Evolutionary conservation across 2,113 vertebrate genomes (phyloP).

Genomic region (Heloderma charlesbogerti): DNA sequence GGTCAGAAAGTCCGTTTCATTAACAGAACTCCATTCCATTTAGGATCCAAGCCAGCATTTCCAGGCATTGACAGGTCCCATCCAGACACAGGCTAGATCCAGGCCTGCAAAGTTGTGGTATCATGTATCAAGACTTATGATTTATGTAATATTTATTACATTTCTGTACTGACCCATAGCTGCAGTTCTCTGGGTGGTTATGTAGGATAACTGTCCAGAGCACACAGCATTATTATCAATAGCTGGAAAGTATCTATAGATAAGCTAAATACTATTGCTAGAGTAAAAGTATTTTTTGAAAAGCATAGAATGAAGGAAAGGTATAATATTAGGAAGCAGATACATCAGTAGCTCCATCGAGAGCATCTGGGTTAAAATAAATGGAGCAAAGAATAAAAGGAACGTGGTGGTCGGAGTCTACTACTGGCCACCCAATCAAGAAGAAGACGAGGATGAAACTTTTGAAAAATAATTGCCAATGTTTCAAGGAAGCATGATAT

Average conservation of each 20-base stretch:
- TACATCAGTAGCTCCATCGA: too few relatives aligned
- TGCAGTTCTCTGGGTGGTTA: too few relatives aligned
- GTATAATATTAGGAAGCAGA: neutral
- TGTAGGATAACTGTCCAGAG: neutral
- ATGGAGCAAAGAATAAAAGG: too few relatives aligned
- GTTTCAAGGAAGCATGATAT: too few relatives aligned
- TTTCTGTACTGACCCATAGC: too few relatives aligned
- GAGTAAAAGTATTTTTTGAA: neutral
- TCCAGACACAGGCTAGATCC: neutral
- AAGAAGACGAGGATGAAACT: too few relatives aligned
- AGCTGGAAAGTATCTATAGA: neutral
- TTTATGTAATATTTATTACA: neutral
- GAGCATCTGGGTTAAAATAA: too few relatives aligned
- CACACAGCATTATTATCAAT: neutral
- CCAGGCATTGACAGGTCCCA: neutral
- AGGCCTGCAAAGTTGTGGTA: neutral
- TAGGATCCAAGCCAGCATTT: neutral
- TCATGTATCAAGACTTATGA: neutral
- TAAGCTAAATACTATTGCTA: neutral
- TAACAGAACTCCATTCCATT: neutral
- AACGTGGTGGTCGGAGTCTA: too few relatives aligned
- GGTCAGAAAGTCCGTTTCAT: neutral
- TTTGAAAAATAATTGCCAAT: too few relatives aligned
- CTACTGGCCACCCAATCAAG: too few relatives aligned
- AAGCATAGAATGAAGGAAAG: neutral